Evolutionary conservation across 2,113 vertebrate genomes (phyloP), one percentile per base, ranked within the genome.

Genomic region (Phrynocephalus versicolor): DNA sequence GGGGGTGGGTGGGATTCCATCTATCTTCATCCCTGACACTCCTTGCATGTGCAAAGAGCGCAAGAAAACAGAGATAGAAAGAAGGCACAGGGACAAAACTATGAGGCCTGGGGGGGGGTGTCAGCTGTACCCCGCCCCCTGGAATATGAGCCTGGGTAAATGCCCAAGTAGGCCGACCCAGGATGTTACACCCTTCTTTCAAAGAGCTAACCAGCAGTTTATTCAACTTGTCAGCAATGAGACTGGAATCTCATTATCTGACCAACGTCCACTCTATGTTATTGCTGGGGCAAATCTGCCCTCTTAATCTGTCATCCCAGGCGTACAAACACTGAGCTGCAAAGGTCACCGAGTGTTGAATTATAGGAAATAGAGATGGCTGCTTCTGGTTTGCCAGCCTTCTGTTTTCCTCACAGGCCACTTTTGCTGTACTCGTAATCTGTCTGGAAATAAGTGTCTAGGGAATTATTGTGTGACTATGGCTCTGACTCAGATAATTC

Each of bases 351-450:
- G n/a, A 35, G 6, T 84, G 85, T 80, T 15, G 51, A 1, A 78
- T 77, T 83, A 71, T 72, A 83, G 89, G 90, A 93, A 93, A 72
- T 84, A 82, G 90, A 93, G 91, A 92, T 30, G 93, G 72, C 89
- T 92, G 89, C 88, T 91, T 80, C 51, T 80, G 84, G 87, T 92
- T 90, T 88, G 86, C 84, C 86, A 74, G 85, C 80, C 55, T 90
- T 65, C 81, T 67, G 45, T 89, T 90, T 89, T 85, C 82, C 62
- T 77, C 0, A 0, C 27, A 10, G 85, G 73, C 39, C 0, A 0
- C 75, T 89, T 72, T 41, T 21, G 67, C 69, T 83, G 41, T 0
- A 1, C 70, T 90, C 85, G 78, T 73, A 91, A 92, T 87, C 0
- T 84, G 91, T 78, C 87, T 91, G 85, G 6, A 0, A 3, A n/a